Percentiles rank a stretch among this genome's conserved stretches.
phyloP scores from a whole-genome alignment of 2,797 vertebrate genomes.

The Tamandua tetradactyla region DNA sequence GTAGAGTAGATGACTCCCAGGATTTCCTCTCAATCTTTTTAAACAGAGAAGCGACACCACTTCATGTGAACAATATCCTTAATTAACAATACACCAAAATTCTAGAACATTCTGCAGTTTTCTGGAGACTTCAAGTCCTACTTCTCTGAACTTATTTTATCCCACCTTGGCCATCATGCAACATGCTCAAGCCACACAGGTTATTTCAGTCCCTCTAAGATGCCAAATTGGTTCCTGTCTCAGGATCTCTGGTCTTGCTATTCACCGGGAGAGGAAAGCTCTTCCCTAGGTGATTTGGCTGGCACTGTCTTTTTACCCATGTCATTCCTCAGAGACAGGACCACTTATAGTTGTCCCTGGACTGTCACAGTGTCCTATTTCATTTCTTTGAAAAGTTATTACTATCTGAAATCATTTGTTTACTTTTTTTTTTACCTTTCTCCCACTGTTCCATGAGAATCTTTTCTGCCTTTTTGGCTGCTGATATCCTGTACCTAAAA shows the following conservation, averaged over 20 bases:
- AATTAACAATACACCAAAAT: neutral
- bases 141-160: neutral
- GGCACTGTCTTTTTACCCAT: neutral
- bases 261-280: neutral
- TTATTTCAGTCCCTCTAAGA: conserved; percentile 1
- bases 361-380: neutral
- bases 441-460: neutral
- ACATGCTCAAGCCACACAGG: neutral
- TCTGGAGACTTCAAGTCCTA: neutral
- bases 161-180: neutral
- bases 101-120: conserved; percentile 38
- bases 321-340: neutral
- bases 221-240: neutral
- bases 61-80: neutral
- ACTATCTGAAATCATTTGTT: neutral
- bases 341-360: neutral
- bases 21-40: conserved; percentile 40
- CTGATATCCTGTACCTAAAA: neutral
- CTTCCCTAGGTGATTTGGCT: neutral
- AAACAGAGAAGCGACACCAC: conserved; percentile 2
- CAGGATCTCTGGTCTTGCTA: neutral
- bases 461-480: neutral
- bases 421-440: neutral
- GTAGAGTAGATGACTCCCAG: neutral
- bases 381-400: neutral